phyloP scores from a whole-genome alignment of 2,113 vertebrate genomes.

The Bubo bubo region DNA sequence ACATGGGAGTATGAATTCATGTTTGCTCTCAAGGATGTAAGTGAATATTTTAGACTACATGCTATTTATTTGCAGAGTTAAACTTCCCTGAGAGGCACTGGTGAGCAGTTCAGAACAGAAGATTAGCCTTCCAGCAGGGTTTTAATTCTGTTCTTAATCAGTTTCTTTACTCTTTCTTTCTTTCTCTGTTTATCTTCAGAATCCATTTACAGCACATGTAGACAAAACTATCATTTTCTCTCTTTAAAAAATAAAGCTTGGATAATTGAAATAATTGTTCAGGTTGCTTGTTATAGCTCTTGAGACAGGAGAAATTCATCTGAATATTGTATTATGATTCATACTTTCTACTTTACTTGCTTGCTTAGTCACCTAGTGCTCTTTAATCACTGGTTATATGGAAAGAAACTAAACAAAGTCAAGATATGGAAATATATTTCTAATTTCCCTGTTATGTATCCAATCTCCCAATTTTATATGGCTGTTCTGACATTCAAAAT shows the following conservation, averaged over 20 bases:
- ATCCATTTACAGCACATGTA: background rate
- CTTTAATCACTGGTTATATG: background rate
- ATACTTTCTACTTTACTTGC: background rate
- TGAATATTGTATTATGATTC: background rate
- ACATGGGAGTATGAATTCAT: background rate
- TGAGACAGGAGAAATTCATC: background rate
- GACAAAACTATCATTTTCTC: background rate
- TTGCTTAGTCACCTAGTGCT: background rate
- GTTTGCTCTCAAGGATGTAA: background rate
- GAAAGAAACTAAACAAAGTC: background rate
- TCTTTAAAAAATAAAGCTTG: background rate
- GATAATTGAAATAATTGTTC: background rate
- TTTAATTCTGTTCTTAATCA: background rate
- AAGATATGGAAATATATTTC: background rate
- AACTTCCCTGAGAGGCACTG: background rate
- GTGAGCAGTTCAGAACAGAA: background rate
- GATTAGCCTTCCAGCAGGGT: background rate
- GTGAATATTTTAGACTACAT: background rate
- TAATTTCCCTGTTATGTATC: background rate
- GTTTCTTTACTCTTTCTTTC: background rate
- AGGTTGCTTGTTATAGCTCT: background rate
- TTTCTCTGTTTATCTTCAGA: background rate
- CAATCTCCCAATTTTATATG: background rate
- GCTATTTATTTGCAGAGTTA: background rate
- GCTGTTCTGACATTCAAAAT: background rate